phyloP scores from a whole-genome alignment of 2,888 invertebrate genomes.

The Epistrophella euchroma region DNA sequence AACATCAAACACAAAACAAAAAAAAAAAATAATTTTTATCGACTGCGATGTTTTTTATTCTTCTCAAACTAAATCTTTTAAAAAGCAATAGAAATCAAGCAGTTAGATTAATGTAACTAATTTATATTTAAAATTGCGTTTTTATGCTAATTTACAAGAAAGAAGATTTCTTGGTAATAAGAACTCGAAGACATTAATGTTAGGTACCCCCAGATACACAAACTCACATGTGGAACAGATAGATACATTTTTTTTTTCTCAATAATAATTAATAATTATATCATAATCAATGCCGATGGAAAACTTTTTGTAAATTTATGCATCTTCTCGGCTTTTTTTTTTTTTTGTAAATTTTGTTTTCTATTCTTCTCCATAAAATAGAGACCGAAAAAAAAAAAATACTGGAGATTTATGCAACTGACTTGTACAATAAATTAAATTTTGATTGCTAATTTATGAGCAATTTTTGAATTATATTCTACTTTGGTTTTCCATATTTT shows the following conservation, averaged over 20 bases:
- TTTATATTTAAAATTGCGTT: conserved; percentile 70
- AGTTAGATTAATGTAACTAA: conserved; percentile 72
- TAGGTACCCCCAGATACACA: conserved; percentile 4
- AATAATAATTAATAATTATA: conserved; percentile 74
- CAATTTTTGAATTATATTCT: conserved; percentile 65
- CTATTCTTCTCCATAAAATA: conserved; percentile 13
- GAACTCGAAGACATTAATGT: neutral
- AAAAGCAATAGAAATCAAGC: conserved; percentile 65
- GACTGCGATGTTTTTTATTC: conserved; percentile 20
- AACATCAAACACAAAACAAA: conserved; percentile 31
- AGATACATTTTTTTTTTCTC: conserved; percentile 62
- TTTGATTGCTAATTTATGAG: conserved; percentile 73
- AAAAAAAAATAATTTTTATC: conserved; percentile 48
- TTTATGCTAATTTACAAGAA: conserved; percentile 67
- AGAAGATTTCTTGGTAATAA: conserved; percentile 45
- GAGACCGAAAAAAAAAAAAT: conserved; percentile 7
- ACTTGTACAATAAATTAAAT: conserved; percentile 62
- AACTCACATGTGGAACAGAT: conserved; percentile 47
- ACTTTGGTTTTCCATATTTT: conserved; percentile 45
- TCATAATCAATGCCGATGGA: conserved; percentile 66
- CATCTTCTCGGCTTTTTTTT: conserved; percentile 24
- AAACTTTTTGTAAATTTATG: conserved; percentile 56
- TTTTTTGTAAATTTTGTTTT: too few species aligned
- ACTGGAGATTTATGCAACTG: conserved; percentile 65
- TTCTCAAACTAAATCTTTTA: conserved; percentile 34